Conservation (phyloP, 64 coral and sea anemone species). For the Cladopsammia gracilis region DNA sequence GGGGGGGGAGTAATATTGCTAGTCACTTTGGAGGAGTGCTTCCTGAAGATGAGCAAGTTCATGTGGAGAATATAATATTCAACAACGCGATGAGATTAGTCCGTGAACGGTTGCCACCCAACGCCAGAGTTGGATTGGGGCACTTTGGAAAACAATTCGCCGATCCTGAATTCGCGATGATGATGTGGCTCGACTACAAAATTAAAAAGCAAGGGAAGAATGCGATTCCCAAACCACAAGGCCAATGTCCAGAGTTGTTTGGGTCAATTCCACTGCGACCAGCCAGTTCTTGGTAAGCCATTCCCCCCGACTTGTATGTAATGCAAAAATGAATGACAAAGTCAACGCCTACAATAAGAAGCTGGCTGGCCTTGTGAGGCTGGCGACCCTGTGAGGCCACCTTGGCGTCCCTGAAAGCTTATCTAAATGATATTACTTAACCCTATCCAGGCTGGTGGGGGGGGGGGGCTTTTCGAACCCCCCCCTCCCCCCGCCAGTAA, state of each 20-base stretch:
- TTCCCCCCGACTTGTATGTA: slow-evolving; percentile 6
- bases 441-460: too few relatives aligned
- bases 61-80: slow-evolving; percentile 82
- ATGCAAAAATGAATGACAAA: slow-evolving; percentile 52
- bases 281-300: not conserved
- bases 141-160: not conserved
- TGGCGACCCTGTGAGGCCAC: not conserved
- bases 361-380: slow-evolving; percentile 7
- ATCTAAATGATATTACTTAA: not conserved
- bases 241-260: not conserved
- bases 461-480: too few relatives aligned
- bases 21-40: slow-evolving; percentile 46
- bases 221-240: not conserved
- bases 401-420: not conserved
- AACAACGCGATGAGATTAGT: slow-evolving; percentile 42
- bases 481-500: too few relatives aligned
- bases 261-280: not conserved
- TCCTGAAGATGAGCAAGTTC: slow-evolving; percentile 84
- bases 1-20: too few relatives aligned
- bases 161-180: slow-evolving; percentile 37
- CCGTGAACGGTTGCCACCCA: not conserved
- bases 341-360: slow-evolving; percentile 42
- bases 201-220: slow-evolving; percentile 10
- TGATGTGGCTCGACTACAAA: slow-evolving; percentile 30
- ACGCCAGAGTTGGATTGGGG: not conserved